phyloP scores from a whole-genome alignment of 2,113 vertebrate genomes.

The Myrmecobius fasciatus region DNA sequence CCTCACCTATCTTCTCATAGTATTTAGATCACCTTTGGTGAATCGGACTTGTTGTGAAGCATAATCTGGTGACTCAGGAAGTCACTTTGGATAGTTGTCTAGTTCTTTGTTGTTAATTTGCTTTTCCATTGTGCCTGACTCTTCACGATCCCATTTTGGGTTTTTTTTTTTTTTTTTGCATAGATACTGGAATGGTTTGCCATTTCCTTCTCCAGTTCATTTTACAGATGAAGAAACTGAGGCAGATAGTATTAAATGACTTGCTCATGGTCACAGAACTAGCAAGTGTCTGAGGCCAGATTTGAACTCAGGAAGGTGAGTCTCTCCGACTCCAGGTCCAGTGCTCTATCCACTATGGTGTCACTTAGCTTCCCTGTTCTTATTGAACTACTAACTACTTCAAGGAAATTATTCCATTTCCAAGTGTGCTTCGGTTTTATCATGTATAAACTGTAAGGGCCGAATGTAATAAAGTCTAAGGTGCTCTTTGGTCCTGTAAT shows the following conservation, averaged over 20 bases:
- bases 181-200: no score
- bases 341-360: no score
- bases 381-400: neutral
- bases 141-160: no score
- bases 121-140: no score
- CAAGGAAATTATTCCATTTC: neutral
- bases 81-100: neutral
- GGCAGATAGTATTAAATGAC: no score
- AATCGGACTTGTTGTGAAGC: neutral
- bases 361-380: neutral
- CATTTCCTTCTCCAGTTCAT: no score
- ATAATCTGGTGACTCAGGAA: neutral
- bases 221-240: no score
- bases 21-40: neutral
- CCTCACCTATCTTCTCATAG: neutral
- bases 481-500: neutral
- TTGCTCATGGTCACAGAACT: no score
- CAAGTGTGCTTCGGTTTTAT: neutral
- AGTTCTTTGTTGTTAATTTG: no score
- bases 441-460: neutral
- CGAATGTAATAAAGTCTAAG: neutral
- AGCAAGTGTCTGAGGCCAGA: neutral
- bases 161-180: no score
- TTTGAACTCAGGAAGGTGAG: neutral
- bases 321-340: neutral